Conservation (phyloP, 2,888 invertebrate genomes). For the Therioaphis trifolii region DNA sequence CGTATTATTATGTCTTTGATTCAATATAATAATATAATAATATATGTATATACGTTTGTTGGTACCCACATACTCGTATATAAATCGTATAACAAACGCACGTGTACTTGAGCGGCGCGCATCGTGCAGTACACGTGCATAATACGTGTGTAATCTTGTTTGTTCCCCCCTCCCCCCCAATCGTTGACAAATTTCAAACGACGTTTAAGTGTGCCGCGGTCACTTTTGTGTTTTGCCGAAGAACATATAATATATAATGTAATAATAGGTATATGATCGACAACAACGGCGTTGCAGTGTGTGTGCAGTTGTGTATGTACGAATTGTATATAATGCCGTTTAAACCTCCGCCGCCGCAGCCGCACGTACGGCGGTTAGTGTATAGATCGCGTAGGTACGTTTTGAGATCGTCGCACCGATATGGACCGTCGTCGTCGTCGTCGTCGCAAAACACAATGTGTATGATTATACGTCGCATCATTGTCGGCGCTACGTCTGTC, state of each 20-base stretch:
- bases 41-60: no score
- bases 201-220: conserved; percentile 41
- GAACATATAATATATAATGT: neutral
- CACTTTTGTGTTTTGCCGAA: neutral
- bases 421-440: no score
- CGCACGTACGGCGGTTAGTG: neutral
- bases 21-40: no score
- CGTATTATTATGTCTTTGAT: neutral
- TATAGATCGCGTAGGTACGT: neutral
- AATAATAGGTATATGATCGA: neutral
- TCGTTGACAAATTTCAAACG: conserved; percentile 18
- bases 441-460: no score
- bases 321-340: conserved; percentile 21
- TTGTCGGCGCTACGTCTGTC: conserved; percentile 29
- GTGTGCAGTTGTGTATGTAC: neutral
- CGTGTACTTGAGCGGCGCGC: no score
- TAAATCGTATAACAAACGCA: no score
- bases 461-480: neutral
- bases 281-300: neutral
- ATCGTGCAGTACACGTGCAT: neutral
- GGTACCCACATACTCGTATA: no score
- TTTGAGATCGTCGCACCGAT: conserved; percentile 31
- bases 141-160: conserved; percentile 17
- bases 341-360: neutral
- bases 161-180: neutral